A percentile compares a stretch with the other conserved stretches of the same genome.
These are phyloP conservation scores for Prenolepis imparis DNA, from an alignment of 2,888 invertebrate genomes.

Conservation along the genomic window DNA sequence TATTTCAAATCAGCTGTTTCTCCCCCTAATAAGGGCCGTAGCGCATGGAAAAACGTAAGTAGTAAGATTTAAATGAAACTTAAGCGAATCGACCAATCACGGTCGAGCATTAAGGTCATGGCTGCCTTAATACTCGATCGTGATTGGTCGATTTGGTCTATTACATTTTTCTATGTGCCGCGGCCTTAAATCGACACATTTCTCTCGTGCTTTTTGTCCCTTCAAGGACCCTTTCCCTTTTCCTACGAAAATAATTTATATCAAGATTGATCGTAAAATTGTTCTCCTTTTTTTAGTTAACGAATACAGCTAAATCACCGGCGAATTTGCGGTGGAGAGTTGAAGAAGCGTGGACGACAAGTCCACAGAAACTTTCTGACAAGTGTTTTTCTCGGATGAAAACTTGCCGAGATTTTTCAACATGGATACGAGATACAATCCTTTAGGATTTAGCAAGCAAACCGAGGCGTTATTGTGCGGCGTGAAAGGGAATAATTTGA, in stretches of 20 bases:
- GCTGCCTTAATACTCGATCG: no score
- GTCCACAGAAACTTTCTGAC: no score
- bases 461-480: slow-evolving; percentile 75
- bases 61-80: no score
- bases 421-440: slow-evolving; percentile 59
- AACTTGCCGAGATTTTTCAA: not conserved
- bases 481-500: slow-evolving; percentile 72
- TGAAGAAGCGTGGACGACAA: not conserved
- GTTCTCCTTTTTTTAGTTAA: not conserved
- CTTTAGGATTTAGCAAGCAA: slow-evolving; percentile 74
- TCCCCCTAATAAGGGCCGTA: no score
- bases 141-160: no score
- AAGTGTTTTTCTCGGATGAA: slow-evolving; percentile 1
- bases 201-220: not conserved
- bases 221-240: not conserved
- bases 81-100: no score
- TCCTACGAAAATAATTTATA: not conserved
- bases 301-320: not conserved
- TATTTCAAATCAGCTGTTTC: no score
- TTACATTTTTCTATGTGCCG: no score
- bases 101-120: no score
- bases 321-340: not conserved
- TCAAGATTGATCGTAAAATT: not conserved
- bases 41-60: no score
- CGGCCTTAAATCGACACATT: no score